A percentile compares a stretch with the other conserved stretches of the same genome.
phyloP scores from a whole-genome alignment of 2,888 invertebrate species.

The Chouioia cunea region DNA sequence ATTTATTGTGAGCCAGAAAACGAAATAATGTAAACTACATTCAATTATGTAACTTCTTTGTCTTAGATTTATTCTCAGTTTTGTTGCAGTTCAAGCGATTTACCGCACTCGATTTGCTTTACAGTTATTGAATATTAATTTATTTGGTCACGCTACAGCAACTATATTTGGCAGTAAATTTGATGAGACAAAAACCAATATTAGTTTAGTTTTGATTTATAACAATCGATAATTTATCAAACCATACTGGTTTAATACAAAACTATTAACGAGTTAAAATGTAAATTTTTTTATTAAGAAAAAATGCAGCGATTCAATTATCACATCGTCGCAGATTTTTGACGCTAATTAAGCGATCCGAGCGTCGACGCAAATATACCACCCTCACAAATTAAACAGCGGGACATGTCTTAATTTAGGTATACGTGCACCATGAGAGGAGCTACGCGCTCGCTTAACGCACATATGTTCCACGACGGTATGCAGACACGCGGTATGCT shows the following conservation, averaged over 20 bases:
- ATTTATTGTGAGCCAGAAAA: too few relatives aligned
- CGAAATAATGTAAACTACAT: too few relatives aligned
- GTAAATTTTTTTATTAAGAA: conserved; percentile 2
- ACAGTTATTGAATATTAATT: conserved; percentile 42
- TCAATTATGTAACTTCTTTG: neutral
- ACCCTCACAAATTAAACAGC: conserved; percentile 56
- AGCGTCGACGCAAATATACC: conserved; percentile 30
- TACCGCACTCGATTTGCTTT: conserved; percentile 29
- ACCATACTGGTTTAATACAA: conserved; percentile 34
- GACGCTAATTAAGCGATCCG: conserved; percentile 37
- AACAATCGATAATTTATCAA: conserved; percentile 28
- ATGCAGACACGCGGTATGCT: neutral
- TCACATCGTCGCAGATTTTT: too few relatives aligned
- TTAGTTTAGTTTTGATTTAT: conserved; percentile 40
- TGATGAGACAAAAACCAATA: conserved; percentile 3
- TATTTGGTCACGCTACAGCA: conserved; percentile 16
- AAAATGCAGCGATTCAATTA: too few relatives aligned
- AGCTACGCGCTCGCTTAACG: conserved; percentile 49
- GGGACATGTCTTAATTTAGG: conserved; percentile 61
- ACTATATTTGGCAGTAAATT: conserved; percentile 29
- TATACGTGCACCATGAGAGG: conserved; percentile 31
- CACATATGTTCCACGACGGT: conserved; percentile 19
- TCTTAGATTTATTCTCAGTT: neutral
- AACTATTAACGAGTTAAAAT: conserved; percentile 26
- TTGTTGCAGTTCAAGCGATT: neutral